These are phyloP conservation scores for Yoshiicerus persimilis DNA, from an alignment of 1,140 invertebrate species.

Conservation along the genomic window DNA sequence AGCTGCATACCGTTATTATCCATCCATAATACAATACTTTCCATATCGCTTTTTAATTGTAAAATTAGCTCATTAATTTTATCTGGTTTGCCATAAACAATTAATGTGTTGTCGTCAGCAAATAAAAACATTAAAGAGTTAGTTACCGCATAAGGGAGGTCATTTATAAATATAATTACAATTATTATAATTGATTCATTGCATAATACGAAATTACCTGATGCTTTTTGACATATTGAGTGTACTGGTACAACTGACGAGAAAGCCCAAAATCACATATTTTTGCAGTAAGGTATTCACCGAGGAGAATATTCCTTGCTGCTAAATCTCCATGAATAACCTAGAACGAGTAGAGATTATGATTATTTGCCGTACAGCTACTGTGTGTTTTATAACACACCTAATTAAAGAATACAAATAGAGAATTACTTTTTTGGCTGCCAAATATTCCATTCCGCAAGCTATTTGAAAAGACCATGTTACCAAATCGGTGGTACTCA, in stretches of 20 bases:
- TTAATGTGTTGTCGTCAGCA: background rate
- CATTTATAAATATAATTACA: background rate
- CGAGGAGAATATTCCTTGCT: background rate
- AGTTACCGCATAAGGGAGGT: background rate
- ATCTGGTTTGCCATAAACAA: no score
- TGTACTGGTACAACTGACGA: background rate
- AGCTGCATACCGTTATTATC: background rate
- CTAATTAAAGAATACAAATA: no score
- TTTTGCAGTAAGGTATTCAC: background rate
- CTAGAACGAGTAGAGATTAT: no score
- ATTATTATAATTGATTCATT: no score
- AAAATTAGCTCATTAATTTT: background rate
- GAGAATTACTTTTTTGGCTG: background rate
- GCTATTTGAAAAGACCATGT: background rate
- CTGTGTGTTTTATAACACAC: no score
- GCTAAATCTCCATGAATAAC: background rate
- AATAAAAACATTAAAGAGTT: background rate
- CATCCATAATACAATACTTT: background rate
- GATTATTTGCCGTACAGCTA: no score
- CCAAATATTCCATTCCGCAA: slow-evolving; percentile 3
- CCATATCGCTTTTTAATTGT: background rate
- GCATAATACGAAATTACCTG: no score
- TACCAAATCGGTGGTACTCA: background rate
- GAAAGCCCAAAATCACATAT: background rate
- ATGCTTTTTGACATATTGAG: background rate